These are phyloP conservation scores for Andrena hattorfiana DNA, from an alignment of 2,888 invertebrate genomes.

Conservation along the genomic window DNA sequence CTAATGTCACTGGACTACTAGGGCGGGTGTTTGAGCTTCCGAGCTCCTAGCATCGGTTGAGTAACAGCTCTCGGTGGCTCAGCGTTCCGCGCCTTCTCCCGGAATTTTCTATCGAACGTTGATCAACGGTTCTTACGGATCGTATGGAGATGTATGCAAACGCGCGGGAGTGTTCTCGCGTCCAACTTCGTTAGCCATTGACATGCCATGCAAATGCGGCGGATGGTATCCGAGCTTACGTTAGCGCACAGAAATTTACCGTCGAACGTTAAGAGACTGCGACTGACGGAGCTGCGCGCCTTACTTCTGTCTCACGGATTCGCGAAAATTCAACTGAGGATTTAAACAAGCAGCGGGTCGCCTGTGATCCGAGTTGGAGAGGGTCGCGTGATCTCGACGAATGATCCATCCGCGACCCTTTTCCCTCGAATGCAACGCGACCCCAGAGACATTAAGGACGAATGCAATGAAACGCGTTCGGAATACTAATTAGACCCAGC, in stretches of 20 bases:
- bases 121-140: neutral
- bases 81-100: neutral
- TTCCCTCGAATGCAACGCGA: neutral
- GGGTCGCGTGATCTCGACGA: neutral
- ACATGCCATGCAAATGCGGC: conserved; percentile 34
- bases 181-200: conserved; percentile 21
- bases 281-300: no score
- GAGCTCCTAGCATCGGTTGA: no score
- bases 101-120: conserved; percentile 1
- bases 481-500: conserved; percentile 40
- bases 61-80: no score
- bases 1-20: no score
- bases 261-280: no score
- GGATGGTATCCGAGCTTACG: conserved; percentile 14
- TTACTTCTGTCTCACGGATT: no score
- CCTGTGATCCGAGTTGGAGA: neutral
- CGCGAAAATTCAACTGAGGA: neutral
- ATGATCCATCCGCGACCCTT: neutral
- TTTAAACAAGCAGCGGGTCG: neutral
- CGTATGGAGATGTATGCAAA: conserved; percentile 51
- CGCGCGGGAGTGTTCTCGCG: conserved; percentile 14
- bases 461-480: conserved; percentile 29
- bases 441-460: conserved; percentile 1
- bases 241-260: conserved; percentile 23
- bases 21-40: no score